Evolutionary conservation across 2,113 vertebrate species (phyloP).

Genomic region (Cynopterus brachyotis): DNA sequence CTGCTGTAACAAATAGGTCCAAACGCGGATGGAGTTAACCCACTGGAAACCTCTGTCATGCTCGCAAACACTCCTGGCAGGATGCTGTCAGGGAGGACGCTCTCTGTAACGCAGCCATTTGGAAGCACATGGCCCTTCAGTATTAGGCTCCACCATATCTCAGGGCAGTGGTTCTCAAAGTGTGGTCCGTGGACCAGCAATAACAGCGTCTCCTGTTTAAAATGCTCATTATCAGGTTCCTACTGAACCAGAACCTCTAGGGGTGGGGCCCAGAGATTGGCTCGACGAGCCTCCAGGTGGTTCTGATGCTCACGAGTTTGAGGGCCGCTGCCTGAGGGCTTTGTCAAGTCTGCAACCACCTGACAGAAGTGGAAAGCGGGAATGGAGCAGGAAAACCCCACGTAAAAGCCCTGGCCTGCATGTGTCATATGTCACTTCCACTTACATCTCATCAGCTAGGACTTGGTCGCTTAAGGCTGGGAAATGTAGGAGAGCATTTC

Average conservation of each 20-base stretch:
- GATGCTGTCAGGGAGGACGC: not conserved
- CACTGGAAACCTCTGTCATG: not conserved
- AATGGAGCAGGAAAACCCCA: not conserved
- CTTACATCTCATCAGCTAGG: not conserved
- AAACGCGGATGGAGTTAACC: not conserved
- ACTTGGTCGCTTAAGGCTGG: not conserved
- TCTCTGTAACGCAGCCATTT: not conserved
- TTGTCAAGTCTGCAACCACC: not conserved
- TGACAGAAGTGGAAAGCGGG: not conserved
- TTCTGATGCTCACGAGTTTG: not conserved
- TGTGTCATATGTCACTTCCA: not conserved
- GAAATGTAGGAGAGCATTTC: not conserved
- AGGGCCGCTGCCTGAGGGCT: not conserved
- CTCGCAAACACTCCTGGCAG: not conserved
- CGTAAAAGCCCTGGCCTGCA: not conserved
- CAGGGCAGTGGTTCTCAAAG: not conserved
- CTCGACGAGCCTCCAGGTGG: not conserved
- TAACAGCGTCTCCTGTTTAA: not conserved
- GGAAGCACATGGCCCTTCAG: not conserved
- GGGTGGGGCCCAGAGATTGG: not conserved
- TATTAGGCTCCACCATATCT: not conserved
- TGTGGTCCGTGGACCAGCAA: not conserved
- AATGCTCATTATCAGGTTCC: not conserved
- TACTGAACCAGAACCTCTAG: not conserved
- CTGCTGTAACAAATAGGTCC: not conserved